phyloP scores from a whole-genome alignment of 2,888 invertebrate genomes.

The Amiota mariae region DNA sequence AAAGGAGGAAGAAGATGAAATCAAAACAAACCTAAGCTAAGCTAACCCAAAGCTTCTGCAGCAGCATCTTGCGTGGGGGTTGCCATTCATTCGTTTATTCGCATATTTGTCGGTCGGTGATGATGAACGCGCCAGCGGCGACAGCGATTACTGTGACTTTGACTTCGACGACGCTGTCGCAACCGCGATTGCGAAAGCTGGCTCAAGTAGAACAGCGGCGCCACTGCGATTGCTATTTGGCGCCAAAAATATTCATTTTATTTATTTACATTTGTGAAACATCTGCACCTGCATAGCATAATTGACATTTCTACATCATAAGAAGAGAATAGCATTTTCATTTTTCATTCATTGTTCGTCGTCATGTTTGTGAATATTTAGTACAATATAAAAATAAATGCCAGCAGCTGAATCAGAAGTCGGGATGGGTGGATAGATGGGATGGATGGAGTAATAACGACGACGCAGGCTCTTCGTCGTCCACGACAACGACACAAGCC shows the following conservation, averaged over 20 bases:
- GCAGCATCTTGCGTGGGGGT: conserved; percentile 17
- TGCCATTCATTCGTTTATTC: not conserved
- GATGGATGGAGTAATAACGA: not conserved
- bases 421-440: not conserved
- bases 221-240: conserved; percentile 39
- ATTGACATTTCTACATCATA: too few relatives aligned
- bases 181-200: conserved; percentile 36
- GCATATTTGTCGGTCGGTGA: conserved; percentile 33
- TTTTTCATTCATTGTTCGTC: too few relatives aligned
- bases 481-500: conserved; percentile 61
- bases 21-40: conserved; percentile 21
- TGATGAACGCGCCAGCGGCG: conserved; percentile 29
- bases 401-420: not conserved
- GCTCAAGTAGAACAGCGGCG: conserved; percentile 47
- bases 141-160: conserved; percentile 34
- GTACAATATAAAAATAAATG: not conserved
- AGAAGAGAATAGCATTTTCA: too few relatives aligned
- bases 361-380: not conserved
- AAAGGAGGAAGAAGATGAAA: conserved; percentile 14
- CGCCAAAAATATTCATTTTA: conserved; percentile 16
- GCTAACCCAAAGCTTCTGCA: conserved; percentile 27
- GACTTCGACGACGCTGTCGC: conserved; percentile 36
- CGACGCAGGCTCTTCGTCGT: conserved; percentile 29
- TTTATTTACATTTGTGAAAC: not conserved
- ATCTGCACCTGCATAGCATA: too few relatives aligned